A percentile compares a stretch with the other conserved stretches of the same genome.
Evolutionary conservation across 2,797 vertebrate genomes (phyloP).

Genomic region (Halcyon leucocephala): DNA sequence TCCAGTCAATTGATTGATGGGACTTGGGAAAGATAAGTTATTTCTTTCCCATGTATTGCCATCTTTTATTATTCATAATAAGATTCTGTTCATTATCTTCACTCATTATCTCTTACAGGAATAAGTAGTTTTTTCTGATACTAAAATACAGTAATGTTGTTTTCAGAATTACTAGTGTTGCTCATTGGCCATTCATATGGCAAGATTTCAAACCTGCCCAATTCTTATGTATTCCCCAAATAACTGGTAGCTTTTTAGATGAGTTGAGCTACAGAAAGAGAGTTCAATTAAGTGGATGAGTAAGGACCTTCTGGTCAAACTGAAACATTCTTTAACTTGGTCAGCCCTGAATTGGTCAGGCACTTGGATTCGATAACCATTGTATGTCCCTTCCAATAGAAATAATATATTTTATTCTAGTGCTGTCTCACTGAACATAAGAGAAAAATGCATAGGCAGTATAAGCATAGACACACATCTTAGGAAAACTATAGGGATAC

Average conservation of each 20-base stretch:
- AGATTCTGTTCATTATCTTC: background rate
- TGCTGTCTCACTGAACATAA: background rate
- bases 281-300: background rate
- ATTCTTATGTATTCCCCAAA: background rate
- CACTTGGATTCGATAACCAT: background rate
- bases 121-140: background rate
- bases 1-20: background rate
- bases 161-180: background rate
- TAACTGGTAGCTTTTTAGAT: background rate
- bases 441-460: background rate
- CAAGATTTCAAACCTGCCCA: background rate
- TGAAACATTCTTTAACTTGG: background rate
- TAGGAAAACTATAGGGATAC: too few species aligned
- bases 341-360: background rate
- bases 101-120: background rate
- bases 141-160: background rate
- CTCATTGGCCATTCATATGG: background rate
- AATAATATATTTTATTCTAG: background rate
- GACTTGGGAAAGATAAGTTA: background rate
- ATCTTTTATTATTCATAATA: background rate
- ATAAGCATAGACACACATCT: background rate
- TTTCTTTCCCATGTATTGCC: background rate
- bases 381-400: background rate
- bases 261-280: background rate
- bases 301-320: background rate